Conservation (phyloP, 2,888 invertebrate species). For the Creontiades dilutus region DNA sequence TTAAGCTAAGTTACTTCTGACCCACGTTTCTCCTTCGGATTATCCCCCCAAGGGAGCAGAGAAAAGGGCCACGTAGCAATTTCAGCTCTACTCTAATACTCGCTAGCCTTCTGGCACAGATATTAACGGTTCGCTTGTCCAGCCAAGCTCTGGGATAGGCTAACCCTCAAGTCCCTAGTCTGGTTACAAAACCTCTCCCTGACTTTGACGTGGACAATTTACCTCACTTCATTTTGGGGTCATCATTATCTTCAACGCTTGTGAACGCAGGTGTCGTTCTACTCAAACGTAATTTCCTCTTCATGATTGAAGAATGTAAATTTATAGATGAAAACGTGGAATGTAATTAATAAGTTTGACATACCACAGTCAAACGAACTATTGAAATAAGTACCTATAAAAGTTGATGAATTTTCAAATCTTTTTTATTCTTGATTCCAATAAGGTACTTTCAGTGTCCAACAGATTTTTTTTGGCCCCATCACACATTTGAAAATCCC, state of each 20-base stretch:
- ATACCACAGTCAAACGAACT: too few relatives aligned
- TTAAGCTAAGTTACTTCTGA: conserved; percentile 34
- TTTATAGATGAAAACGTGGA: background rate
- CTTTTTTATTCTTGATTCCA: too few relatives aligned
- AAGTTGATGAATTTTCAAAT: too few relatives aligned
- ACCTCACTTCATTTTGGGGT: background rate
- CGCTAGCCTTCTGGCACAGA: conserved; percentile 51
- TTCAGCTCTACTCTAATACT: conserved; percentile 38
- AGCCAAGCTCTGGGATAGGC: background rate
- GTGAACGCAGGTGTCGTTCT: background rate
- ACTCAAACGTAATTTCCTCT: background rate
- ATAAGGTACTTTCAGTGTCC: too few relatives aligned
- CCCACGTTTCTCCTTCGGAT: conserved; percentile 24
- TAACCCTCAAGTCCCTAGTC: background rate
- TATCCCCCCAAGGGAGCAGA: background rate
- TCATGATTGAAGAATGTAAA: background rate
- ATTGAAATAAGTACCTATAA: too few relatives aligned
- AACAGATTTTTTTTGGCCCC: too few relatives aligned
- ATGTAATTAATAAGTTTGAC: too few relatives aligned
- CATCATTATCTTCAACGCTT: conserved; percentile 3
- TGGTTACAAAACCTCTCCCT: background rate
- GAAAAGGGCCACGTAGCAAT: conserved; percentile 48
- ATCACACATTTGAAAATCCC: too few relatives aligned
- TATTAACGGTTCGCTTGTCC: conserved; percentile 45
- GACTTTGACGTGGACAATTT: background rate